Percentiles rank a stretch among this genome's conserved stretches.
Evolutionary conservation across 2,888 invertebrate species (phyloP).

Genomic region (Apomyelois bistriatella): DNA sequence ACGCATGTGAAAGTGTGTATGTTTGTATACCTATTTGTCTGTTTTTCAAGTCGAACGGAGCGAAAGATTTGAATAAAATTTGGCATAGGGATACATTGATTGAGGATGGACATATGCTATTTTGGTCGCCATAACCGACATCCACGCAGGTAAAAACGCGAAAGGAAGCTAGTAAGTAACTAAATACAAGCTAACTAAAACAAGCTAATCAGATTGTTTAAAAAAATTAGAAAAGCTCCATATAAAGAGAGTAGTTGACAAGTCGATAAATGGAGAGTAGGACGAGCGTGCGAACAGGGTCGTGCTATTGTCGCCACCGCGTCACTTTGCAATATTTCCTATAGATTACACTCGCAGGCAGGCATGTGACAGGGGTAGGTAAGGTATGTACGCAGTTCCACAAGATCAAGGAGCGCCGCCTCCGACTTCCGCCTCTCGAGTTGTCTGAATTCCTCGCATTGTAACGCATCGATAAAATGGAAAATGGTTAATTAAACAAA

Average conservation of each 20-base stretch:
- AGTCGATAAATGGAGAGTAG: conserved; percentile 68
- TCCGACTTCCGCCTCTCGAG: conserved; percentile 65
- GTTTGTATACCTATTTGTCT: no score
- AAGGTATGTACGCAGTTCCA: conserved; percentile 31
- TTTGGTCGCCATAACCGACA: no score
- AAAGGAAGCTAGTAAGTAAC: no score
- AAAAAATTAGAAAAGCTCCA: conserved; percentile 45
- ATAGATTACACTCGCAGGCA: conserved; percentile 20
- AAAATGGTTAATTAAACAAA: conserved; percentile 33
- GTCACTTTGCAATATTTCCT: conserved; percentile 57
- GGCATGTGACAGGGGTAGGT: conserved; percentile 15
- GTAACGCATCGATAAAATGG: conserved; percentile 37
- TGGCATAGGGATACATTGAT: no score
- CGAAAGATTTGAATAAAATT: no score
- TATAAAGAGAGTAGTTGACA: conserved; percentile 51
- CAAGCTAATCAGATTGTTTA: conserved; percentile 33
- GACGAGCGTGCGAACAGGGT: conserved; percentile 72
- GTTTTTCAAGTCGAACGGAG: no score
- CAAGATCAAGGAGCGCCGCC: conserved; percentile 67
- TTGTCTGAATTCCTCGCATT: conserved; percentile 45
- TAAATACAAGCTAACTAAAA: neutral
- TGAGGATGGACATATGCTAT: no score
- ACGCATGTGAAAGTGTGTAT: no score
- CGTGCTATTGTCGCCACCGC: conserved; percentile 62
- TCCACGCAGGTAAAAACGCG: no score